A percentile compares a stretch with the other conserved stretches of the same genome.
phyloP scores from a whole-genome alignment of 2,797 vertebrate species.

The Gorsachius magnificus region DNA sequence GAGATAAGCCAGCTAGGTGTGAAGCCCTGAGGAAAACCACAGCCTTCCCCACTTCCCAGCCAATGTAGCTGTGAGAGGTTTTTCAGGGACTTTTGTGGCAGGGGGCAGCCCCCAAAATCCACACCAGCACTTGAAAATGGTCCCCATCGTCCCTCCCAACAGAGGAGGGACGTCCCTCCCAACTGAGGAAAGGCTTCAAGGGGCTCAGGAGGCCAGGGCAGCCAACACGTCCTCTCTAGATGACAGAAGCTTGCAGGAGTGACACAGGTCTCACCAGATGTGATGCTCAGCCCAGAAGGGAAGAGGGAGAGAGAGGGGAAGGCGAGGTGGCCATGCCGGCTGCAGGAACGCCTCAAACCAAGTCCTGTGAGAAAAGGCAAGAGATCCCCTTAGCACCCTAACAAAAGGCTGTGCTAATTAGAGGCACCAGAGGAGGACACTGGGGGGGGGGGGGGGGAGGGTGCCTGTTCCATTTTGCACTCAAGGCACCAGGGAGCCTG shows the following conservation, averaged over 20 bases:
- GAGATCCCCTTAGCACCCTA: background rate
- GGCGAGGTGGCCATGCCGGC: fast-evolving
- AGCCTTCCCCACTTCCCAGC: background rate
- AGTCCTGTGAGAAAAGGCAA: background rate
- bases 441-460: background rate
- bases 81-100: background rate
- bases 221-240: background rate
- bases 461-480: background rate
- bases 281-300: background rate
- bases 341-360: background rate
- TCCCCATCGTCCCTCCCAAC: background rate
- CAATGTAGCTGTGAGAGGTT: background rate
- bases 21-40: slow-evolving; percentile 31
- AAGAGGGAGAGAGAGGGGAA: background rate
- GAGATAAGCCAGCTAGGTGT: slow-evolving; percentile 3
- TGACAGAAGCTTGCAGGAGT: background rate
- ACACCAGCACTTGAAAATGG: background rate
- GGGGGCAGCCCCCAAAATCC: background rate
- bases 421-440: background rate
- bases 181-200: background rate
- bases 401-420: background rate
- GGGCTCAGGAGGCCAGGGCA: background rate
- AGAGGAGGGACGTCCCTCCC: no score
- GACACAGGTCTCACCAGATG: background rate
- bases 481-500: background rate